These are phyloP conservation scores for Drosophila nr. fundita DNA, from an alignment of 2,888 invertebrate genomes.

Conservation along the genomic window DNA sequence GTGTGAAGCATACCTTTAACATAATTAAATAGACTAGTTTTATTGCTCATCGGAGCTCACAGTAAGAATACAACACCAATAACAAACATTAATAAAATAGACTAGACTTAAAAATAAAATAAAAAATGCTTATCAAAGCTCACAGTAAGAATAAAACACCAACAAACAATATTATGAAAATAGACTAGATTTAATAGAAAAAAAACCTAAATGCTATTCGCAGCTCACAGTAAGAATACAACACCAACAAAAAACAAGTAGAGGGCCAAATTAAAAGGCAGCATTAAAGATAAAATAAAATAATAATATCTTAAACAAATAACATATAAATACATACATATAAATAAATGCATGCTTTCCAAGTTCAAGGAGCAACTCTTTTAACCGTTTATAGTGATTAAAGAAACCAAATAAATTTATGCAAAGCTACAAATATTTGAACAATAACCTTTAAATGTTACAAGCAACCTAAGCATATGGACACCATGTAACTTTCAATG, in stretches of 20 bases:
- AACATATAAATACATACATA: slow-evolving; percentile 33
- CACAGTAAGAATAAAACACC: slow-evolving; percentile 76
- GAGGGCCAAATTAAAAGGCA: slow-evolving; percentile 33
- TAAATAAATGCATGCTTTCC: slow-evolving; percentile 33
- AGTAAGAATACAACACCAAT: slow-evolving; percentile 70
- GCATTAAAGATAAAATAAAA: slow-evolving; percentile 26
- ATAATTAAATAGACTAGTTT: slow-evolving; percentile 34
- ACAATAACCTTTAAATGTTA: slow-evolving; percentile 62
- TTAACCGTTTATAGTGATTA: slow-evolving; percentile 34
- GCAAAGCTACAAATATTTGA: slow-evolving; percentile 71
- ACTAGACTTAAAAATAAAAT: background rate
- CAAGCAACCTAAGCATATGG: slow-evolving; percentile 60
- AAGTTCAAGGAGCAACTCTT: slow-evolving; percentile 32
- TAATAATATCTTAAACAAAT: slow-evolving; percentile 35
- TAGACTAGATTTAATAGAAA: slow-evolving; percentile 8
- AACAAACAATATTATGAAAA: slow-evolving; percentile 16
- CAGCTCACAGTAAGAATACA: slow-evolving; percentile 78
- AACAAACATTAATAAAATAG: slow-evolving; percentile 11
- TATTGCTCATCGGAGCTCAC: slow-evolving; percentile 68
- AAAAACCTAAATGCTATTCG: slow-evolving; percentile 21
- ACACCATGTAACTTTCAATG: slow-evolving; percentile 74
- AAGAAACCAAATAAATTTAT: slow-evolving; percentile 58
- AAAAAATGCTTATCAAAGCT: slow-evolving; percentile 52
- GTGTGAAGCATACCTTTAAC: slow-evolving; percentile 13
- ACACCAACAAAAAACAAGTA: slow-evolving; percentile 31